Conservation (phyloP, 64 coral and sea anemone species). For the Cladopsammia gracilis region DNA sequence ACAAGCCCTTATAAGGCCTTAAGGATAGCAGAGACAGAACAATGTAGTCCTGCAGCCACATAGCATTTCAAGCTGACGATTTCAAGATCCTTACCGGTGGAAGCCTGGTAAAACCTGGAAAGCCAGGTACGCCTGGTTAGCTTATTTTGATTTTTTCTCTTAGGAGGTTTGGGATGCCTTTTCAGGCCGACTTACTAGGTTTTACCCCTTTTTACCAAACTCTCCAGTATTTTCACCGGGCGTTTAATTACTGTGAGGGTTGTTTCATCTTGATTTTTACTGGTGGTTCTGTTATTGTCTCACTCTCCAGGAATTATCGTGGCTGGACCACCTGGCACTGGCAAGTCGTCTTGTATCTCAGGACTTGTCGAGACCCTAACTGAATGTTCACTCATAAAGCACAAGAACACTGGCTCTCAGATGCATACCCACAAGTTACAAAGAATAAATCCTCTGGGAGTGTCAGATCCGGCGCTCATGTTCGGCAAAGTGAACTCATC, state of each 20-base stretch:
- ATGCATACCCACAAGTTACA: slow-evolving; percentile 94
- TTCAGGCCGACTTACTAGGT: too few species aligned
- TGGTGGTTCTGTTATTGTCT: neutral
- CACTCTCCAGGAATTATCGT: slow-evolving; percentile 84
- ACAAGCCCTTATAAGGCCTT: too few species aligned
- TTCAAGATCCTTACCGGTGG: too few species aligned
- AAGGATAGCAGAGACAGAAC: too few species aligned
- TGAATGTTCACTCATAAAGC: slow-evolving; percentile 84
- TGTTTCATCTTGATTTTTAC: neutral
- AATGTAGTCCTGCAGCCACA: too few species aligned
- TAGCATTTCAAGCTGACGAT: too few species aligned
- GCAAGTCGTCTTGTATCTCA: slow-evolving; percentile 93
- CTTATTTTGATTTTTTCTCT: too few species aligned
- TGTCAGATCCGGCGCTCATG: slow-evolving; percentile 92
- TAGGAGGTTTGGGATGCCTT: too few species aligned
- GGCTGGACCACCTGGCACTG: slow-evolving; percentile 83
- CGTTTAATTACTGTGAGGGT: neutral
- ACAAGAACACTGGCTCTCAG: slow-evolving; percentile 93
- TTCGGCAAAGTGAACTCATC: slow-evolving; percentile 86
- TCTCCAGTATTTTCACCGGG: too few species aligned
- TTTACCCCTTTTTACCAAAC: too few species aligned
- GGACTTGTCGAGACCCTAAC: slow-evolving; percentile 87
- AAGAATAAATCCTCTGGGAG: slow-evolving; percentile 85
- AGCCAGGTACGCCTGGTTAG: too few species aligned
- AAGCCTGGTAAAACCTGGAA: too few species aligned